phyloP scores from a whole-genome alignment of 2,797 vertebrate species.

The Molossus molossus region DNA sequence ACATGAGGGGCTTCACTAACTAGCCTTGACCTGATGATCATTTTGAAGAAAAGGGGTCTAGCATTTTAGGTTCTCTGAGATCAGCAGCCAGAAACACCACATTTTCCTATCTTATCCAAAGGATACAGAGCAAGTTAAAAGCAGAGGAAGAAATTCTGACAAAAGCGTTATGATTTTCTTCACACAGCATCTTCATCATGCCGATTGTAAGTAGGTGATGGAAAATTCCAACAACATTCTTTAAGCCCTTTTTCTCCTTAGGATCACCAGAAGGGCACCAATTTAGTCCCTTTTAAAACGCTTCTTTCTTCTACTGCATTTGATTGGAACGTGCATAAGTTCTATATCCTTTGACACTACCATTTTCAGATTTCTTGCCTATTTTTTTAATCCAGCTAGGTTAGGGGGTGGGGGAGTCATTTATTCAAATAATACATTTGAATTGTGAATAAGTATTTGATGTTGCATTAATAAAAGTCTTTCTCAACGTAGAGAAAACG shows the following conservation, averaged over 20 bases:
- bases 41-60: not conserved
- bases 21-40: not conserved
- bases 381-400: constrained; percentile 28
- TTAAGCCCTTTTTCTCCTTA: not conserved
- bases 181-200: not conserved
- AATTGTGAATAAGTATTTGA: constrained; percentile 52
- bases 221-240: constrained; percentile 37
- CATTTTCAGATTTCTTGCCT: constrained; percentile 33
- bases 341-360: not conserved
- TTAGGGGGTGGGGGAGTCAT: not conserved
- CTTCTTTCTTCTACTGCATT: not conserved
- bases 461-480: constrained; percentile 45
- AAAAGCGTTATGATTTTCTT: constrained; percentile 50
- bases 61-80: constrained; percentile 11
- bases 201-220: not conserved
- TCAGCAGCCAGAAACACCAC: not conserved
- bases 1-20: not conserved
- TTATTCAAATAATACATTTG: constrained; percentile 50
- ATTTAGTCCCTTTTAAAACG: not conserved
- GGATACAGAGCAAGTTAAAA: not conserved
- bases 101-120: constrained; percentile 15
- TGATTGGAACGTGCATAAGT: constrained; percentile 26
- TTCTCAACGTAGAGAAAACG: constrained; percentile 33
- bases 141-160: constrained; percentile 28
- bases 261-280: not conserved